A percentile compares a stretch with the other conserved stretches of the same genome.
phyloP scores from a whole-genome alignment of 2,888 invertebrate genomes.

The Lysandra bellargus region DNA sequence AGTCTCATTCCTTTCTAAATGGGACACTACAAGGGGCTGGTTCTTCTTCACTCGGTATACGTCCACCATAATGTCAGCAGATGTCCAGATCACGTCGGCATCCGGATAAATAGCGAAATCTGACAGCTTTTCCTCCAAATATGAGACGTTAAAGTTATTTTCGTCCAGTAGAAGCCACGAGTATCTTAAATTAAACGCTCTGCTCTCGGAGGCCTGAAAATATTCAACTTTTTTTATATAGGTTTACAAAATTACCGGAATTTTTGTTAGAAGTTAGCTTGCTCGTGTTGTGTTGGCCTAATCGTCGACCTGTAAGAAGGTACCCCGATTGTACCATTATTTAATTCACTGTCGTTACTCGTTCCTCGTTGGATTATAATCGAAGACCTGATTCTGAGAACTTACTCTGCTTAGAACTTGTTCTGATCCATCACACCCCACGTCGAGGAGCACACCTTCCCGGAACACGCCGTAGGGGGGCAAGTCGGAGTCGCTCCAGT shows the following conservation, averaged over 20 bases:
- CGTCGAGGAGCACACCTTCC: conserved; percentile 61
- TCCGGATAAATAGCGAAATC: conserved; percentile 57
- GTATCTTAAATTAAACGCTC: conserved; percentile 60
- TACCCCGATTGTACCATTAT: too few relatives aligned
- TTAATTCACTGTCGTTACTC: too few relatives aligned
- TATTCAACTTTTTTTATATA: not conserved
- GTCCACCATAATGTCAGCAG: conserved; percentile 52
- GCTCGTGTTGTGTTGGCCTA: too few relatives aligned
- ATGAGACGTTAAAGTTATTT: conserved; percentile 44
- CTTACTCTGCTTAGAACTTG: conserved; percentile 48
- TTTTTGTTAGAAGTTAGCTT: too few relatives aligned
- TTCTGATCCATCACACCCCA: conserved; percentile 49
- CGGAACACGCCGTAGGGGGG: conserved; percentile 51
- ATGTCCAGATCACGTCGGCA: conserved; percentile 58
- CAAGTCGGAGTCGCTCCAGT: conserved; percentile 42
- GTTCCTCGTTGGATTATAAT: too few relatives aligned
- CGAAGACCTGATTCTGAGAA: too few relatives aligned
- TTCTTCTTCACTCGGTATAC: conserved; percentile 49
- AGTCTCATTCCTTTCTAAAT: conserved; percentile 42
- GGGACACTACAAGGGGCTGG: conserved; percentile 46
- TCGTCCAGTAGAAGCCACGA: conserved; percentile 61
- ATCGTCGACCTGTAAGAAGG: too few relatives aligned
- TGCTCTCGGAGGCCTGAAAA: conserved; percentile 56
- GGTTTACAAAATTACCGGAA: too few relatives aligned
- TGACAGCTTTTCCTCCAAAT: conserved; percentile 45